Base-by-base conservation (phyloP, 1,140 invertebrate genomes). In the Drosophila lini region DNA sequence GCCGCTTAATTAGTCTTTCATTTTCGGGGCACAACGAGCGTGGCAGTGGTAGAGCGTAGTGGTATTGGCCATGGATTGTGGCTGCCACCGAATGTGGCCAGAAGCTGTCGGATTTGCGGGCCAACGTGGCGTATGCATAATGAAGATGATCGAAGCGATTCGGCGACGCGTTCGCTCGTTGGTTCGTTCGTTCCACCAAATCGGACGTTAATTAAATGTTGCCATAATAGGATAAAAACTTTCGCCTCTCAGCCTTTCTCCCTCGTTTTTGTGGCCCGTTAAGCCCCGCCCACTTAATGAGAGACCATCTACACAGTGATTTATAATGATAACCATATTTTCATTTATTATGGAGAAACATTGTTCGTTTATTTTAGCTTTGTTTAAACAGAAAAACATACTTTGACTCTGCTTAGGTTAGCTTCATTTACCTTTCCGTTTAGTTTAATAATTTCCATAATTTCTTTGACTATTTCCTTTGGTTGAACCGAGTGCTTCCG, bases 1-100 rank as follows among this genome's bases (percentile, higher is more conserved):
- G 83, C 83, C 84, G 84, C 83, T 86, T 86, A 86, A 86, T 86
- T 86, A 86, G 83, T 89, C 73, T 89, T 86, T 74, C 83, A 86
- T 88, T 86, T 89, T 69, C 69, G 76, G 80, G 80, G 45, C 48
- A 34, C 31, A 48, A 32, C 34, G 52, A 45, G 28, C 38, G n/a
- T 32, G 36, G 22, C 16, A 25, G n/a, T 38, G 60, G 40, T 16
- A n/a, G 47, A 5, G 47, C 45, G 11, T 34, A 47, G 34, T 47
- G 63, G 50, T 25, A 19, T 28, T 10, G 41, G 52, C 25, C 61
- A 63, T 63, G 61, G 61, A 63, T 63, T 75, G 60, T 50, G 36
- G 42, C 53, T 59, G 55, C 69, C 69, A 71, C 69, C 67, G 67
- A 80, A 53, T 86, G 76, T 62, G 77, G 84, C 80, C 84, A 86